phyloP scores from a whole-genome alignment of 2,888 invertebrate genomes.

The Meiosimyza decipiens region DNA sequence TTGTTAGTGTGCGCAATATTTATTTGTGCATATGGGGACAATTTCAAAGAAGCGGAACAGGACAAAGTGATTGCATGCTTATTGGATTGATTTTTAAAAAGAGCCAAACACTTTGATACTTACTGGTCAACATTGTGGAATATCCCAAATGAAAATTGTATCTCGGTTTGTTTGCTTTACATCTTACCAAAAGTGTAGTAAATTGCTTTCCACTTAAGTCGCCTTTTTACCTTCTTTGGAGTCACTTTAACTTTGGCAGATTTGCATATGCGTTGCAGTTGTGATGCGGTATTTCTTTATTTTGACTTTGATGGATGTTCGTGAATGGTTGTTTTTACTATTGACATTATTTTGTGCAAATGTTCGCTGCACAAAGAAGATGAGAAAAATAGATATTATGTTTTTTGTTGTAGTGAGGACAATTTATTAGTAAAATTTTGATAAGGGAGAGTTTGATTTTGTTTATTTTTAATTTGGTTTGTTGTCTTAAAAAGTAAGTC shows the following conservation, averaged over 20 bases:
- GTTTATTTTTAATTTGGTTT: too few species aligned
- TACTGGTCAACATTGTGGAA: too few species aligned
- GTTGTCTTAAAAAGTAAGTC: too few species aligned
- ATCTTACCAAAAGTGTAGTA: slow-evolving; percentile 60
- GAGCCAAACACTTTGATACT: too few species aligned
- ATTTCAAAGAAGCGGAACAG: too few species aligned
- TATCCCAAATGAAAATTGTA: not conserved
- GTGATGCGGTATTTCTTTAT: slow-evolving; percentile 54
- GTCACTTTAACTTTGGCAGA: not conserved
- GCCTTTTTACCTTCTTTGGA: slow-evolving; percentile 45
- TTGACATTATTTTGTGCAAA: slow-evolving; percentile 34
- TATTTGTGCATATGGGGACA: not conserved
- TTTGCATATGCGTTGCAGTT: slow-evolving; percentile 36
- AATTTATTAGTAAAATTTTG: too few species aligned
- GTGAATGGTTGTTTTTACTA: slow-evolving; percentile 45
- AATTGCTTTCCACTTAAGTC: slow-evolving; percentile 52
- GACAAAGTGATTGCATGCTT: too few species aligned
- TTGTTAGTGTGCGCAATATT: slow-evolving; percentile 40
- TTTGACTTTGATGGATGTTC: slow-evolving; percentile 67
- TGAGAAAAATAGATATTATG: too few species aligned
- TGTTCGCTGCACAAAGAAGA: too few species aligned
- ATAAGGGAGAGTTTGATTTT: too few species aligned
- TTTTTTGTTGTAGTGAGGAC: too few species aligned
- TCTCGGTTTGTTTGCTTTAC: slow-evolving; percentile 18
- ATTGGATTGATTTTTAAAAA: too few species aligned